Conservation (phyloP, 2,888 invertebrate genomes). For the Tanypteryx hageni region DNA sequence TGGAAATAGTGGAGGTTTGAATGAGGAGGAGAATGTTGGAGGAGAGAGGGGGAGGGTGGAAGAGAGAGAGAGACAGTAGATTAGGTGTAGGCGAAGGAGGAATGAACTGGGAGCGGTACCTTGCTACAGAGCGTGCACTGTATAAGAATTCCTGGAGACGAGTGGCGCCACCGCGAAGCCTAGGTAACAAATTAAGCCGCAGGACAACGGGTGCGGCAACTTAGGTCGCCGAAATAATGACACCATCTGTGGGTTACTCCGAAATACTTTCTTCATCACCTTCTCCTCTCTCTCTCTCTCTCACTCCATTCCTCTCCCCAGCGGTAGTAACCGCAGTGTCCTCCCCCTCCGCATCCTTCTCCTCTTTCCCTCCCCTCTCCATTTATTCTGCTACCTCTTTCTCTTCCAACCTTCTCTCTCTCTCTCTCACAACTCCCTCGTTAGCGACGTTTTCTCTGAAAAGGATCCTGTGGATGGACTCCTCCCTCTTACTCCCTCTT, state of each 20-base stretch:
- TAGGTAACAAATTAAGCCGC: slow-evolving; percentile 61
- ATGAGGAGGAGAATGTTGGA: background rate
- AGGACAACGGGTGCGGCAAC: slow-evolving; percentile 24
- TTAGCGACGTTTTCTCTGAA: slow-evolving; percentile 57
- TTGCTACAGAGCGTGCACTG: background rate
- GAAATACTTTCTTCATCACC: slow-evolving; percentile 33
- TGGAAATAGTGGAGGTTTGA: background rate
- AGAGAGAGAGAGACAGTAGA: background rate
- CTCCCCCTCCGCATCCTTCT: background rate
- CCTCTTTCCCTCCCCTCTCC: background rate
- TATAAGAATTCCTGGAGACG: slow-evolving; percentile 49
- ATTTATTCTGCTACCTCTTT: background rate
- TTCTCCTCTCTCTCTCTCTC: too few relatives aligned
- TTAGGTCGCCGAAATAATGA: slow-evolving; percentile 50
- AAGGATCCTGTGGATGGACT: slow-evolving; percentile 18
- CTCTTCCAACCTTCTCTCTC: background rate
- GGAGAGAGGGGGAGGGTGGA: background rate
- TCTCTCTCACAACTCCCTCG: slow-evolving; percentile 33
- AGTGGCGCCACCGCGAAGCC: background rate
- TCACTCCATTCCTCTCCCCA: background rate
- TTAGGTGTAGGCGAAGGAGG: background rate
- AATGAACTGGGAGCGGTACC: background rate
- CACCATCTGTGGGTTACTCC: slow-evolving; percentile 46
- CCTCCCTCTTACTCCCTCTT: background rate
- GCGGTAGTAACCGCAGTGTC: too few relatives aligned